Evolutionary conservation across 2,888 invertebrate species (phyloP), one percentile per base, ranked within the genome.

Genomic region (Orthosia gracilis): DNA sequence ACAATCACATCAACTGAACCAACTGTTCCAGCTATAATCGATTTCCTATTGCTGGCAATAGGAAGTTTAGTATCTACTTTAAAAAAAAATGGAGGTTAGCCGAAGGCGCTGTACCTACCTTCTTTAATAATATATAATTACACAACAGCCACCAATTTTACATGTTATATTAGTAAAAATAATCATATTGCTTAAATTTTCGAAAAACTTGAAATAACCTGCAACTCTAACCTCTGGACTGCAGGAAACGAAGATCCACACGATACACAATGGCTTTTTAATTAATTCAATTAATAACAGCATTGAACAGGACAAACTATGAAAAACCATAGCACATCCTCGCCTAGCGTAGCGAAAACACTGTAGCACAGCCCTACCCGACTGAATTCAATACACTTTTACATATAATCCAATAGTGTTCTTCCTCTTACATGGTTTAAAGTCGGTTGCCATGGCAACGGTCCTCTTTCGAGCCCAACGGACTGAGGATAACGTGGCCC

Each of bases 401-500:
- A 81, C 79, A 76, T 78, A 61, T 84, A 79, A 85, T 85, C 82
- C 82, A 74, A 78, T 85, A 85, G 77, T 84, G 73, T 72, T 76
- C 65, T 83, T 73, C 58, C 61, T 80, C 67, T 74, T 82, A 83
- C 75, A 80, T 76, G 76, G 81, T 78, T 78, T 78, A 83, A 85
- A 85, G 85, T 76, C 76, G 62, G 84, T 84, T 81, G 73, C 76
- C 64, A 85, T 86, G 67, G 82, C 75, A 84, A 87, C 84, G 57
- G 63, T 67, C 66, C 84, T 82, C 84, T 80, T 82, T 86, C 74
- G 61, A 69, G 67, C n/a, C 59, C 80, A 86, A 59, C 82, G 81
- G 76, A 82, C 76, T 76, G 86, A 13, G 67, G 21, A 68, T 83
- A 76, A 82, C 68, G 23, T 49, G 66, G 76, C 74, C 71, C 62